A percentile compares a stretch with the other conserved stretches of the same genome.
phyloP scores from a whole-genome alignment of 2,113 vertebrate genomes.

The Cervus canadensis region DNA sequence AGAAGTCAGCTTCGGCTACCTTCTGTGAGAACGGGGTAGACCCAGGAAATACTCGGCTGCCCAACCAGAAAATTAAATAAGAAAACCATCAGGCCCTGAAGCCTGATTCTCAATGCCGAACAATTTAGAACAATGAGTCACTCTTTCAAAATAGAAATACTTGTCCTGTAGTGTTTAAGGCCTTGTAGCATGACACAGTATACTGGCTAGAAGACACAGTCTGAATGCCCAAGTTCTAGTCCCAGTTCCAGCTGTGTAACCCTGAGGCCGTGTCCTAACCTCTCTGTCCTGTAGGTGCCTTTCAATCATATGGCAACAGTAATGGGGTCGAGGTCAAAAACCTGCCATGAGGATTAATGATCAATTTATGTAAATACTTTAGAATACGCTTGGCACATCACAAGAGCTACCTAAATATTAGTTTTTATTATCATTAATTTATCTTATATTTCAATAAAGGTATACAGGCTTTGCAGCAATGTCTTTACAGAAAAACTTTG shows the following conservation, averaged over 20 bases:
- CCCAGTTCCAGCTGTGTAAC: neutral
- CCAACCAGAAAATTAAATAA: constrained; percentile 63
- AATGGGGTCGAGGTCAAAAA: neutral
- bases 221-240: neutral
- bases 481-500: neutral
- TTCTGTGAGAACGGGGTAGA: constrained; percentile 47
- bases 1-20: neutral
- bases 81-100: constrained; percentile 24
- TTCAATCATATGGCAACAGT: neutral
- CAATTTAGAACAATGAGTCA: constrained; percentile 17
- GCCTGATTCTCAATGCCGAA: constrained; percentile 42
- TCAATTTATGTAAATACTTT: neutral
- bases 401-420: neutral
- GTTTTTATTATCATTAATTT: neutral
- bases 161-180: neutral
- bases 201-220: neutral
- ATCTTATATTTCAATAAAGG: neutral
- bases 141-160: constrained; percentile 54
- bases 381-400: neutral
- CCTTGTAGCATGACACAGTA: neutral
- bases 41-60: neutral
- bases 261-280: neutral
- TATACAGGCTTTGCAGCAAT: neutral
- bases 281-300: neutral
- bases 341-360: neutral